These are phyloP conservation scores for Ictidomys tridecemlineatus DNA, from an alignment of 2,113 vertebrate species.

Conservation along the genomic window DNA sequence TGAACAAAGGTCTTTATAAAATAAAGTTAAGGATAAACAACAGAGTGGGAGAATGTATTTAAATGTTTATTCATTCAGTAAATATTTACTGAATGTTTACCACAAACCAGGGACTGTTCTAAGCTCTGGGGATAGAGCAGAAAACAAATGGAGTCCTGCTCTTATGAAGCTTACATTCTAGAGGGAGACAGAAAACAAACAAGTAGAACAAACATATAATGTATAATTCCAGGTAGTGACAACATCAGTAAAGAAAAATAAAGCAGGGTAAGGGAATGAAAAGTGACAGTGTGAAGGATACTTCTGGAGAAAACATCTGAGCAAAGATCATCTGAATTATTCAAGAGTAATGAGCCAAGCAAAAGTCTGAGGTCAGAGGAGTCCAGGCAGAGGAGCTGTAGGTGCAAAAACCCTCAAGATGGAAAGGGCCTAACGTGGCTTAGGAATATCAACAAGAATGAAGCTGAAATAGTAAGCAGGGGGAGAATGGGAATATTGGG, in stretches of 20 bases:
- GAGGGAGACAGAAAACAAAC: slow-evolving; percentile 45
- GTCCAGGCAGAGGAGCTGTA: not conserved
- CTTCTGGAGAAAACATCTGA: slow-evolving; percentile 38
- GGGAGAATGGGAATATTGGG: not conserved
- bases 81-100: slow-evolving; percentile 62
- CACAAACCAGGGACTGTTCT: not conserved
- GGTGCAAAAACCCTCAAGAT: not conserved
- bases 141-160: slow-evolving; percentile 53
- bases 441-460: not conserved
- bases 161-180: not conserved
- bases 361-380: not conserved
- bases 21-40: slow-evolving; percentile 44
- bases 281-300: not conserved
- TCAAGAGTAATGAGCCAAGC: not conserved
- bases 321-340: slow-evolving; percentile 2
- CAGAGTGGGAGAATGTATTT: not conserved
- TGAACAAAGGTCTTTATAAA: slow-evolving; percentile 48
- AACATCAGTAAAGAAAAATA: not conserved
- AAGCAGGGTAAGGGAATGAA: not conserved
- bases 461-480: not conserved
- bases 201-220: slow-evolving; percentile 4
- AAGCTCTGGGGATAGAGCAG: not conserved
- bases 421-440: not conserved
- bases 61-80: slow-evolving; percentile 61
- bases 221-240: not conserved